Evolutionary conservation across 2,888 invertebrate species (phyloP).

Genomic region (Caenorhabditis wallacei): DNA sequence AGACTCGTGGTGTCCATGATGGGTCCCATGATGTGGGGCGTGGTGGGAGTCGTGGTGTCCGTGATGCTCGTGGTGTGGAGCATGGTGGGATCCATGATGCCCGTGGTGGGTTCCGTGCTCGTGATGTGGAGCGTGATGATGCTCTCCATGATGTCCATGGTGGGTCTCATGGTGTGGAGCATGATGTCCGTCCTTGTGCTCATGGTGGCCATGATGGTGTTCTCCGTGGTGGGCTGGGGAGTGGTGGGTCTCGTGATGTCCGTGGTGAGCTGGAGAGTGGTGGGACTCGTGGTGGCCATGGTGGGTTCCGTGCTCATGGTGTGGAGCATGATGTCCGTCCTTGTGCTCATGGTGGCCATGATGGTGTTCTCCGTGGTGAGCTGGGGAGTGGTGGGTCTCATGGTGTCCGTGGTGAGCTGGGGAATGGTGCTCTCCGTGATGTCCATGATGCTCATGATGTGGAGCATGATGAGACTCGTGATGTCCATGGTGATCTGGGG

Average conservation of each 20-base stretch:
- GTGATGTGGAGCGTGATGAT: conserved; percentile 23
- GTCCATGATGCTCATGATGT: conserved; percentile 22
- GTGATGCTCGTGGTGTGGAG: conserved; percentile 1
- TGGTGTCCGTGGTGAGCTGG: conserved; percentile 15
- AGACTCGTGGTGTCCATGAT: conserved; percentile 20
- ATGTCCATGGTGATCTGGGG: conserved; percentile 33
- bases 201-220: conserved; percentile 36
- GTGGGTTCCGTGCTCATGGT: conserved; percentile 39
- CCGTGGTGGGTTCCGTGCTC: conserved; percentile 1
- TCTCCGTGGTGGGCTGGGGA: conserved; percentile 29
- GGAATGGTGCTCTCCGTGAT: conserved; percentile 1
- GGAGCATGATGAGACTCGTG: conserved; percentile 23
- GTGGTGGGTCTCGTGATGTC: conserved; percentile 14
- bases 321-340: conserved; percentile 4
- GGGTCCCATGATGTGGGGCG: conserved; percentile 34
- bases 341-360: conserved; percentile 33
- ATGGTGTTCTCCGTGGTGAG: conserved; percentile 30
- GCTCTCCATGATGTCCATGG: conserved; percentile 21
- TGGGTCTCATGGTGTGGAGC: conserved; percentile 6
- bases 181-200: conserved; percentile 21
- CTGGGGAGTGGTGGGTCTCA: conserved; percentile 17
- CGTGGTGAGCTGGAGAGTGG: conserved; percentile 18
- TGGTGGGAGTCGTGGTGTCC: conserved; percentile 23
- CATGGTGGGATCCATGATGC: not conserved
- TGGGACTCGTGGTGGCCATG: conserved; percentile 24